Conservation (phyloP, 2,113 vertebrate genomes). For the Paralichthys olivaceus region DNA sequence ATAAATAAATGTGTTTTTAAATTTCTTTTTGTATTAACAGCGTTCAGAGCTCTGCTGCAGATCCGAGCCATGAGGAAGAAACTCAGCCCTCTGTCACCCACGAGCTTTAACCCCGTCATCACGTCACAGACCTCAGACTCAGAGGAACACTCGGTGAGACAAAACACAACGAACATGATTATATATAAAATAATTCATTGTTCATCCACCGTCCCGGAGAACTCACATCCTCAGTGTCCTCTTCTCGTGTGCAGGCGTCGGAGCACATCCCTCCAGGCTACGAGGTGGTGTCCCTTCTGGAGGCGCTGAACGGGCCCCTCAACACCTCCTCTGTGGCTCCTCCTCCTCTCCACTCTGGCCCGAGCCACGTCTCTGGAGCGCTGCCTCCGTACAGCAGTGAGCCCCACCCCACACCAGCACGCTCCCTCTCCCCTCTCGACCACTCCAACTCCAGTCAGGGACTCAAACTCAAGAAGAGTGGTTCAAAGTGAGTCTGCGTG, state of each 20-base stretch:
- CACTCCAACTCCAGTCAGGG: constrained; percentile 85
- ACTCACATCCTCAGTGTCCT: background rate
- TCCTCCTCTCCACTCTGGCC: constrained; percentile 84
- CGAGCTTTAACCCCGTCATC: constrained; percentile 93
- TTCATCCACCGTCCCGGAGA: background rate
- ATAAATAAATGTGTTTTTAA: background rate
- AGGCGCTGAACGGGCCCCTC: constrained; percentile 95
- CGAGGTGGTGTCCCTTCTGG: constrained; percentile 94
- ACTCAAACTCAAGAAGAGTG: constrained; percentile 90
- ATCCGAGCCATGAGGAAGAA: constrained; percentile 99
- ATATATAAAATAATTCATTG: too few relatives aligned
- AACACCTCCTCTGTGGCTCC: constrained; percentile 84
- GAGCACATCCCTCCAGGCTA: constrained; percentile 96
- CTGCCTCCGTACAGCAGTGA: constrained; percentile 88
- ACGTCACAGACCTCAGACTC: constrained; percentile 94
- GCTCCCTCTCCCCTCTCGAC: constrained; percentile 88
- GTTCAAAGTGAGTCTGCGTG: constrained; percentile 88
- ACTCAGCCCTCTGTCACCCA: constrained; percentile 89
- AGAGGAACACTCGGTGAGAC: constrained; percentile 92
- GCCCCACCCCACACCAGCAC: constrained; percentile 82
- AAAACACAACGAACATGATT: background rate
- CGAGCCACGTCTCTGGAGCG: constrained; percentile 82
- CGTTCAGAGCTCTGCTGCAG: constrained; percentile 97
- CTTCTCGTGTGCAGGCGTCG: constrained; percentile 83
- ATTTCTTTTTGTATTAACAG: constrained; percentile 63